Evolutionary conservation across 2,888 invertebrate species (phyloP), one percentile per base, ranked within the genome.

Genomic region (Eilema griseolum): DNA sequence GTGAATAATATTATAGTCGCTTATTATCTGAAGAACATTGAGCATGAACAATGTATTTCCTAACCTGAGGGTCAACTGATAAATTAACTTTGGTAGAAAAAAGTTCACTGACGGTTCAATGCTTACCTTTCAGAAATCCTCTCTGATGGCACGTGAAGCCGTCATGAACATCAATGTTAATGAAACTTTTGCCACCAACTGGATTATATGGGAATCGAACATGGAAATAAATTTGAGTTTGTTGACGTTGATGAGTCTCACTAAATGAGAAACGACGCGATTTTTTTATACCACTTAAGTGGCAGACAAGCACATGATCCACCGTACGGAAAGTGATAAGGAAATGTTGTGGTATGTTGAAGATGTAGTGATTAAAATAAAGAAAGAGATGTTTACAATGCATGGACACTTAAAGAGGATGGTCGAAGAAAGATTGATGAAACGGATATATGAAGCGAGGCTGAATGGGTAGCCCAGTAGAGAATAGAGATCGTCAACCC

Each of bases 21-120:
- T 46, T 52, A 52, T 52, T n/a, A n/a, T n/a, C 10, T 52, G 20
- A 5, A 20, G 20, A 52, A 52, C 52, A 52, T 52, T 52, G 52
- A 52, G 52, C 52, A 52, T 52, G n/a, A 52, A 52, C 52, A 52
- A 52, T 52, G 52, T n/a, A 10, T 52, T 52, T 52, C 52, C n/a
- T n/a, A 52, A n/a, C 2, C 8, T 52, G 52, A 52, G 52, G 52
- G 52, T 52, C 52, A n/a, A n/a, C 20, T 46, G 52, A n/a, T 52
- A 52, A 52, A 52, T 52, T 52, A 52, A 8, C 52, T 52, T n/a
- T 52, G 10, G 2, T 52, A 10, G 1, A 52, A 52, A 52, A 52
- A 52, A n/a, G n/a, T n/a, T n/a, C 16, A 52, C n/a, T 52, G n/a
- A n/a, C 52, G 52, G 52, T 52, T 10, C 20, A n/a, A n/a, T 20